phyloP scores from a whole-genome alignment of 2,113 vertebrate genomes.

The Hemibates koningsi region DNA sequence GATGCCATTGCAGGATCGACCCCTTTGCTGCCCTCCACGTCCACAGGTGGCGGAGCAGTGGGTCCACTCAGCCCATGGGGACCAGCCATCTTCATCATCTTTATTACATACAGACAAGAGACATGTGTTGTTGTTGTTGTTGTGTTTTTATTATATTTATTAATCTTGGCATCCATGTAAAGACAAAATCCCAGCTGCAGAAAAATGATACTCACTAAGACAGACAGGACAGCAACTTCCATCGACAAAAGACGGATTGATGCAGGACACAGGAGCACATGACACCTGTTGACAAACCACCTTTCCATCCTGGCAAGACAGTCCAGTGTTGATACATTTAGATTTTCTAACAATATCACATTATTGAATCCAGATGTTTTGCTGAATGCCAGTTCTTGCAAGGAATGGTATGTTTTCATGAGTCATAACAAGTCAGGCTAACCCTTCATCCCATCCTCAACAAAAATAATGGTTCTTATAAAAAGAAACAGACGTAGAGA shows the following conservation, averaged over 20 bases:
- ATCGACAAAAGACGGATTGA: slow-evolving; percentile 79
- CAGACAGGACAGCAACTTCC: slow-evolving; percentile 90
- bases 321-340: background rate
- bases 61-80: slow-evolving; percentile 96
- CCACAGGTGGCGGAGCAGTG: slow-evolving; percentile 89
- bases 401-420: slow-evolving; percentile 17
- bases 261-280: slow-evolving; percentile 84
- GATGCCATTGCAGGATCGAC: slow-evolving; percentile 88
- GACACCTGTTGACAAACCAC: slow-evolving; percentile 86
- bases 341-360: background rate
- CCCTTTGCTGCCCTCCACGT: slow-evolving; percentile 88
- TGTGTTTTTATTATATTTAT: background rate
- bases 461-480: slow-evolving; percentile 25
- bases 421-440: slow-evolving; percentile 7
- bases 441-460: slow-evolving; percentile 20
- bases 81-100: slow-evolving; percentile 86
- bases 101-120: slow-evolving; percentile 1
- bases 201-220: slow-evolving; percentile 74
- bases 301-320: slow-evolving; percentile 78
- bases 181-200: background rate
- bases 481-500: slow-evolving; percentile 32
- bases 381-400: background rate
- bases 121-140: background rate
- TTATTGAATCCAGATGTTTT: slow-evolving; percentile 29
- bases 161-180: background rate